Evolutionary conservation across 1,140 invertebrate genomes (phyloP).

Genomic region (Helicoverpa zea): DNA sequence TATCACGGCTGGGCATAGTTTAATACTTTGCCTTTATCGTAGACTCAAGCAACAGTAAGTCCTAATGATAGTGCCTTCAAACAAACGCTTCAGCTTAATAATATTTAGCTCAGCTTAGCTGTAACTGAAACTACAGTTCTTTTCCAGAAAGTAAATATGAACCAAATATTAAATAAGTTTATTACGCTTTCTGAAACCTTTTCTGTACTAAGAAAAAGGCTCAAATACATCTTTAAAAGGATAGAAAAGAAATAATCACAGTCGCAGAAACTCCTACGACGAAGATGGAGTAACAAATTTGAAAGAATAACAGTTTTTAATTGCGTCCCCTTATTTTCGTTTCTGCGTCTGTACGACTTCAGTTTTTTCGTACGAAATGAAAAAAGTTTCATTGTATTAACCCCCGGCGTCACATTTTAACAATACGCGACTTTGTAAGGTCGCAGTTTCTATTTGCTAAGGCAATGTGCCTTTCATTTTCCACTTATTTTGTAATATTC

Average conservation of each 20-base stretch:
- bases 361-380: constrained; percentile 56
- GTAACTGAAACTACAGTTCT: no score
- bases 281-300: constrained; percentile 14
- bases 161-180: no score
- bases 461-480: constrained; percentile 19
- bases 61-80: no score
- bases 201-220: background rate
- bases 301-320: constrained; percentile 43
- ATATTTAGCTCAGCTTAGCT: no score
- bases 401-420: constrained; percentile 52
- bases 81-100: no score
- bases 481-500: constrained; percentile 20
- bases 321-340: constrained; percentile 40
- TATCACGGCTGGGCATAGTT: no score
- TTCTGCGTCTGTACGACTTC: constrained; percentile 37
- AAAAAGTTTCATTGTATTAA: constrained; percentile 57
- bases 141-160: no score
- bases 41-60: no score
- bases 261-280: background rate
- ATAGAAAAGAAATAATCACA: constrained; percentile 11
- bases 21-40: no score
- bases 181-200: no score
- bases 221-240: background rate
- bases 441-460: constrained; percentile 22
- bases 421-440: constrained; percentile 34